These are phyloP conservation scores for Chaetorhynchus papuensis DNA, from an alignment of 2,113 vertebrate species.

Conservation along the genomic window DNA sequence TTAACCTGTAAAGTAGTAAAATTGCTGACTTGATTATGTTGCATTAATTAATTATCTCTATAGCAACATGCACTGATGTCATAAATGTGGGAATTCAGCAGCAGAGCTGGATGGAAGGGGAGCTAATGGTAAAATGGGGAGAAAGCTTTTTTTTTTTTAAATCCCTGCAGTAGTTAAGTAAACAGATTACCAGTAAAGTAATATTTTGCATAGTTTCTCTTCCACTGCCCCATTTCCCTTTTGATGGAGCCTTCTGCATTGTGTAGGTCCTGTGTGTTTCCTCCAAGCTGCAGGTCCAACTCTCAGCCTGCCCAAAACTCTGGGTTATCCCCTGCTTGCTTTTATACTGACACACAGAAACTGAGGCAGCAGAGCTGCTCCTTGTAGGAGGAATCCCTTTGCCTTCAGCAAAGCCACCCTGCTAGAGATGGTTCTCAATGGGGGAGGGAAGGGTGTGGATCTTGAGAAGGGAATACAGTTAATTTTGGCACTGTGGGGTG, in stretches of 20 bases:
- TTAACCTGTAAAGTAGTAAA: slow-evolving; percentile 21
- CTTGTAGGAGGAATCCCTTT: background rate
- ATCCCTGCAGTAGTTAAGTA: background rate
- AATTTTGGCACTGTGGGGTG: background rate
- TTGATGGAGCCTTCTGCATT: background rate
- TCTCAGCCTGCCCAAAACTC: background rate
- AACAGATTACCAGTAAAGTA: background rate
- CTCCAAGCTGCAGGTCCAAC: background rate
- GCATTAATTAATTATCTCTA: slow-evolving; percentile 51
- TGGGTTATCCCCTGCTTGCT: background rate
- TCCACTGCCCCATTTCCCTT: background rate
- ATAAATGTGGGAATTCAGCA: background rate
- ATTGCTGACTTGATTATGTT: slow-evolving; percentile 38
- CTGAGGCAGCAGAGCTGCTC: background rate
- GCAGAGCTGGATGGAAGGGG: background rate
- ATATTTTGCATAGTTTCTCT: background rate
- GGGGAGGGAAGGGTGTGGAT: background rate
- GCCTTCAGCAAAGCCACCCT: background rate
- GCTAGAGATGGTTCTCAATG: background rate
- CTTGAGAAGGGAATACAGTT: background rate
- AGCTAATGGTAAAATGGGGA: background rate
- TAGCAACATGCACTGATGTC: slow-evolving; percentile 5
- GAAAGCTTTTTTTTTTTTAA: background rate
- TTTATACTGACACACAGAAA: accelerated
- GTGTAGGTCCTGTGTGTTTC: background rate